phyloP scores from a whole-genome alignment of 2,888 invertebrate genomes.

The Lamproptera curius region DNA sequence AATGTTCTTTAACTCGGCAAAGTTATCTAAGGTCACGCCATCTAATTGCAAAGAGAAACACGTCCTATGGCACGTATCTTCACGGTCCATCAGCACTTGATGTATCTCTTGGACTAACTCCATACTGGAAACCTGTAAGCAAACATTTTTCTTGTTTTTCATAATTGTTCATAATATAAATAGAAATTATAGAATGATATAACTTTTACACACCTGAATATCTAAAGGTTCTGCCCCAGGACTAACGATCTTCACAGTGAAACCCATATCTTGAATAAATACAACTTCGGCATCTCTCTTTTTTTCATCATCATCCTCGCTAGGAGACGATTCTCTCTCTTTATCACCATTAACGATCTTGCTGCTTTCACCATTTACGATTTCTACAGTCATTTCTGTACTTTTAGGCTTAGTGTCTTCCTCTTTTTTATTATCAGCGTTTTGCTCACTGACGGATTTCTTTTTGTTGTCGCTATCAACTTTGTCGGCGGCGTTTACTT shows the following conservation, averaged over 20 bases:
- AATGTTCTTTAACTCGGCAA: slow-evolving; percentile 97
- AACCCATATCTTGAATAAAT: slow-evolving; percentile 93
- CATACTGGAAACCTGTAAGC: slow-evolving; percentile 92
- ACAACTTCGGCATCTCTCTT: slow-evolving; percentile 88
- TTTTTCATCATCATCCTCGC: slow-evolving; percentile 75
- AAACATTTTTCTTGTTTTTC: too few relatives aligned
- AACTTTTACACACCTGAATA: slow-evolving; percentile 93
- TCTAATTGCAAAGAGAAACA: slow-evolving; percentile 98
- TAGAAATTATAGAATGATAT: too few relatives aligned
- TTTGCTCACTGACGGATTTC: slow-evolving; percentile 40
- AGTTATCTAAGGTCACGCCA: slow-evolving; percentile 96
- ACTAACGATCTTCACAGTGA: slow-evolving; percentile 95
- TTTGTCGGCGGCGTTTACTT: slow-evolving; percentile 48
- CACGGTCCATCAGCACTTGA: slow-evolving; percentile 98
- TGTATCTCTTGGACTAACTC: slow-evolving; percentile 99
- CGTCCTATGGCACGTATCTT: slow-evolving; percentile 98
- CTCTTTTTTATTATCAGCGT: slow-evolving; percentile 41
- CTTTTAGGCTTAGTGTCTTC: slow-evolving; percentile 39
- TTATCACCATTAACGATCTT: slow-evolving; percentile 62
- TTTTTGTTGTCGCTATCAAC: slow-evolving; percentile 53
- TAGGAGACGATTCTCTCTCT: slow-evolving; percentile 65
- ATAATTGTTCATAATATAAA: too few relatives aligned
- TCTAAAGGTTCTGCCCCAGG: slow-evolving; percentile 95
- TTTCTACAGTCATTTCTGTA: slow-evolving; percentile 40
- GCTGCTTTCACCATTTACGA: slow-evolving; percentile 48